phyloP scores from a whole-genome alignment of 2,113 vertebrate species.

The Pogona vitticeps region DNA sequence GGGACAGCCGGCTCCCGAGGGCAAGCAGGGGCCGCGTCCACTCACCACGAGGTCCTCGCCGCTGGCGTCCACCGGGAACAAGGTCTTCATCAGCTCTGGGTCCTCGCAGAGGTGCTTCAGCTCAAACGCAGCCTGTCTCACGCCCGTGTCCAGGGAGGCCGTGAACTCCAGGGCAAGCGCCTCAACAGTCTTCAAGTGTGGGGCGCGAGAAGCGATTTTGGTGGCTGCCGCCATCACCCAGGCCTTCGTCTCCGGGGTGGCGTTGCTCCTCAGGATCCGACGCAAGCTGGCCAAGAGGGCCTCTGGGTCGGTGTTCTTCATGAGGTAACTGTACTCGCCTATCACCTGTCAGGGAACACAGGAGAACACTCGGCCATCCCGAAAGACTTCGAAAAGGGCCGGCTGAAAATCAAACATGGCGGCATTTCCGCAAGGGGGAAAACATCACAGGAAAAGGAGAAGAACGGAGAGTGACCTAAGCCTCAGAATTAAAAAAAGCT shows the following conservation, averaged over 20 bases:
- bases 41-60: constrained; percentile 77
- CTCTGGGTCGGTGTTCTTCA: constrained; percentile 75
- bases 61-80: constrained; percentile 76
- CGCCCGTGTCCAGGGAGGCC: constrained; percentile 84
- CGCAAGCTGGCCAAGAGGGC: constrained; percentile 80
- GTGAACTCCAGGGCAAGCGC: constrained; percentile 78
- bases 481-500: neutral
- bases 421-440: neutral
- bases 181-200: constrained; percentile 68
- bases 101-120: constrained; percentile 84
- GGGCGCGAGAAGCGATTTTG: constrained; percentile 78
- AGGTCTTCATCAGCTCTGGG: constrained; percentile 75
- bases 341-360: constrained; percentile 79
- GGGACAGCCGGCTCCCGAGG: neutral
- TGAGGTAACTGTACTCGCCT: constrained; percentile 89
- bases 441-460: neutral
- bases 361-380: no score
- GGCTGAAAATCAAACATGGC: neutral
- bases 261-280: constrained; percentile 76
- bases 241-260: constrained; percentile 86
- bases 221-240: constrained; percentile 90
- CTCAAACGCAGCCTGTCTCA: constrained; percentile 90
- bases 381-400: neutral
- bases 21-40: neutral
- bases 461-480: neutral